Base-by-base conservation (phyloP, 92 coral and sea anemone genomes). In the Virgularia gustaviana region DNA sequence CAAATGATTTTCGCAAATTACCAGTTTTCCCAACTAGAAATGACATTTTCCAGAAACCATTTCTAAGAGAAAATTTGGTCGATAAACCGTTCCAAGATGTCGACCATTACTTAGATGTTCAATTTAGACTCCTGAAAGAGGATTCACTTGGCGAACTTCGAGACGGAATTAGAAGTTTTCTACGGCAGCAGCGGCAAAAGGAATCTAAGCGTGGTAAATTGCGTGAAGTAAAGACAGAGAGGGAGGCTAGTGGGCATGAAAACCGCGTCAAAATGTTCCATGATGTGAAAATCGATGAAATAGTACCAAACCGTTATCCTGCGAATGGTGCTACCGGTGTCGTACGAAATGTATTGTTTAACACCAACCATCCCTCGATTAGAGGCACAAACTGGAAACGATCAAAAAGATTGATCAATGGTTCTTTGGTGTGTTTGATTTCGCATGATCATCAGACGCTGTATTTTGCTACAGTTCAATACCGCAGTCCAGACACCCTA, bases 51-150 rank as follows among this genome's bases (percentile, higher is more conserved):
- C 35, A 52, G n/a, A 7, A 13, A 15, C 91, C 97, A 47, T 91
- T 88, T 47, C 82, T 91, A 10, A 94, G 97, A 25, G 78, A 64
- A 42, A 91, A 91, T 30, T 52, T 91, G 51, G 84, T 76, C 1
- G 85, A 86, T 31, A 76, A 73, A 30, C 74, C 79, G 47, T 91
- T 63, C 57, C 56, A 64, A 3, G 60, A 73, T 59, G 82, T 88
- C 28, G 85, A 88, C n/a, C 97, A 91, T 31, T 91, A 91, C 36
- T 82, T 91, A 1, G 97, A 91, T 59, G 90, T 91, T 12, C 97
- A 91, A 78, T 91, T 88, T 63, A 90, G 97, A 4, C 71, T 91
- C 34, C 79, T 91, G 2, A 70, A 85, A 19, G 97, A 91, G 42
- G 97, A 91, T 75, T 88, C 82, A 9, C 51, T 85, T 29, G 83